Percentiles rank a stretch among this genome's conserved stretches.
Evolutionary conservation across 2,888 invertebrate genomes (phyloP).

Genomic region (Nephrocerus scutellatus): DNA sequence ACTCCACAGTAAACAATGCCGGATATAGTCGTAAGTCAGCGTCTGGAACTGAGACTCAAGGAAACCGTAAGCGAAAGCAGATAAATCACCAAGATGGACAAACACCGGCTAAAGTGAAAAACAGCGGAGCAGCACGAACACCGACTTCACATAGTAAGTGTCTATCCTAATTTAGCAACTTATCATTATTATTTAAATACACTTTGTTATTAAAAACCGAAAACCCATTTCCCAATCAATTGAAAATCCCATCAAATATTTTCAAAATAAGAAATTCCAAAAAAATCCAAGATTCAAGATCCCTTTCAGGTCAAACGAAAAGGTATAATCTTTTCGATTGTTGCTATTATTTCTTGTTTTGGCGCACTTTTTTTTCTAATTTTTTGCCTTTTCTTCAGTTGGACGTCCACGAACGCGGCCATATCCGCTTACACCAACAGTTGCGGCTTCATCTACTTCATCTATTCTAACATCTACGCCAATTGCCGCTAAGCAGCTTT

Average conservation of each 20-base stretch:
- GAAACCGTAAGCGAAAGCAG: conserved; percentile 49
- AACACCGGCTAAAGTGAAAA: conserved; percentile 35
- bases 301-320: conserved; percentile 44
- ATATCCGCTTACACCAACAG: conserved; percentile 25
- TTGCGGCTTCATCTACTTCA: conserved; percentile 14
- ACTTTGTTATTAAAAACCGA: conserved; percentile 11
- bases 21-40: conserved; percentile 13
- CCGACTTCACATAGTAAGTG: no score
- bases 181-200: no score
- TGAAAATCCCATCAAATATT: conserved; percentile 6
- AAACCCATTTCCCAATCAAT: conserved; percentile 31
- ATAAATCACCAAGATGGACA: conserved; percentile 47
- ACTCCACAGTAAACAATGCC: conserved; percentile 13
- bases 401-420: conserved; percentile 50
- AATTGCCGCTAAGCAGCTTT: neutral
- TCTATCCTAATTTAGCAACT: no score
- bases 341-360: no score
- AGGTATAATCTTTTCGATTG: conserved; percentile 37
- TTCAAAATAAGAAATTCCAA: conserved; percentile 21
- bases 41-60: conserved; percentile 16
- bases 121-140: conserved; percentile 29
- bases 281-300: conserved; percentile 36
- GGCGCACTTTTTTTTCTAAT: conserved; percentile 15
- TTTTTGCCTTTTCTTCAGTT: conserved; percentile 39
- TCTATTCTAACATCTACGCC: conserved; percentile 15